Percentiles rank a stretch among this genome's conserved stretches.
These are phyloP conservation scores for Julus scanicus DNA, from an alignment of 2,888 invertebrate species.

Conservation along the genomic window DNA sequence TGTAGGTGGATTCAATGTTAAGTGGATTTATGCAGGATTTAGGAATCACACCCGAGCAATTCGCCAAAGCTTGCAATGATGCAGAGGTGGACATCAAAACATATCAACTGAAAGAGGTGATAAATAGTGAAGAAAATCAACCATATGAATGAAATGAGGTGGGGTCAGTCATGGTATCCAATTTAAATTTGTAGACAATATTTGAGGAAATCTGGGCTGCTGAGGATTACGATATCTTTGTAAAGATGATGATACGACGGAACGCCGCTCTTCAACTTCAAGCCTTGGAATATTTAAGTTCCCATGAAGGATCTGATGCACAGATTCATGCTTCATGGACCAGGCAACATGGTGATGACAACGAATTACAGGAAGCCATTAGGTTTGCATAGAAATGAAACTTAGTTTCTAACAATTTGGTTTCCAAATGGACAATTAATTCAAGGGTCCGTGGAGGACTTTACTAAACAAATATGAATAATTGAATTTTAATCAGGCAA, in stretches of 20 bases:
- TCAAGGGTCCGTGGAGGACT: too few relatives aligned
- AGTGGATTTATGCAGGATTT: conserved; percentile 94
- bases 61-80: conserved; percentile 78
- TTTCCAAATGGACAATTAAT: too few relatives aligned
- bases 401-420: too few relatives aligned
- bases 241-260: conserved; percentile 91
- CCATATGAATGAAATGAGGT: neutral
- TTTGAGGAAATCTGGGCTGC: conserved; percentile 91
- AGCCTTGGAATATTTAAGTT: conserved; percentile 83
- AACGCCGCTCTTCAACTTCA: conserved; percentile 91
- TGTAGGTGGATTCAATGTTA: conserved; percentile 85
- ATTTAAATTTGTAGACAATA: conserved; percentile 67
- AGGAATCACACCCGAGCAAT: conserved; percentile 86
- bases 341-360: conserved; percentile 54
- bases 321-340: neutral
- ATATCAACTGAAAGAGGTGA: conserved; percentile 22
- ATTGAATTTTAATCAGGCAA: neutral
- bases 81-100: conserved; percentile 56
- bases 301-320: conserved; percentile 67
- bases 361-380: conserved; percentile 50
- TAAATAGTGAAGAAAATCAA: too few relatives aligned
- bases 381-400: neutral
- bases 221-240: conserved; percentile 89
- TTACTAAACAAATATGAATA: neutral
- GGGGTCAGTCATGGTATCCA: neutral